Evolutionary conservation across 2,888 invertebrate species (phyloP).

Genomic region (Campoletis raptor): DNA sequence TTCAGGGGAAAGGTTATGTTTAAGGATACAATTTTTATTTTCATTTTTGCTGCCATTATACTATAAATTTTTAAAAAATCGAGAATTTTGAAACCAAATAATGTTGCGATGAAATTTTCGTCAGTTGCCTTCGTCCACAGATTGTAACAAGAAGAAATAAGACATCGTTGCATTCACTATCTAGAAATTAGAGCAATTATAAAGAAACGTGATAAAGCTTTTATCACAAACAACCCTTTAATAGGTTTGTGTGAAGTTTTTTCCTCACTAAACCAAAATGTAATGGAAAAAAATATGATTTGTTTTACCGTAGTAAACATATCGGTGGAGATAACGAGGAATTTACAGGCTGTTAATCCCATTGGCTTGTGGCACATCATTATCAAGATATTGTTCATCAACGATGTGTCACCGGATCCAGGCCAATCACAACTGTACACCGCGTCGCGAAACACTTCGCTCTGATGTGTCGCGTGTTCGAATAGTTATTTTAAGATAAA

Average conservation of each 20-base stretch:
- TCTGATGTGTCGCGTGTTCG: conserved; percentile 66
- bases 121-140: conserved; percentile 4
- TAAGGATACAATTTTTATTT: background rate
- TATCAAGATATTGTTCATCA: conserved; percentile 70
- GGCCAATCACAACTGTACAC: conserved; percentile 74
- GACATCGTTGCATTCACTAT: conserved; percentile 6
- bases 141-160: conserved; percentile 27
- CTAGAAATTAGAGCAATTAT: background rate
- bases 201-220: background rate
- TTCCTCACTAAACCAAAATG: background rate
- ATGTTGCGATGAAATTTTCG: background rate
- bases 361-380: conserved; percentile 73
- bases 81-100: background rate
- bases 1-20: background rate
- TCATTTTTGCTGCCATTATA: background rate
- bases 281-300: background rate
- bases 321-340: conserved; percentile 72
- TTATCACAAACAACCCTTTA: background rate
- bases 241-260: background rate
- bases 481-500: background rate
- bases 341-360: conserved; percentile 68
- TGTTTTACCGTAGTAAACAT: conserved; percentile 72
- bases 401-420: conserved; percentile 56
- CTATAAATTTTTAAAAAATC: background rate
- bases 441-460: conserved; percentile 70